Evolutionary conservation across 2,113 vertebrate genomes (phyloP).

Genomic region (Tachuris rubrigastra): DNA sequence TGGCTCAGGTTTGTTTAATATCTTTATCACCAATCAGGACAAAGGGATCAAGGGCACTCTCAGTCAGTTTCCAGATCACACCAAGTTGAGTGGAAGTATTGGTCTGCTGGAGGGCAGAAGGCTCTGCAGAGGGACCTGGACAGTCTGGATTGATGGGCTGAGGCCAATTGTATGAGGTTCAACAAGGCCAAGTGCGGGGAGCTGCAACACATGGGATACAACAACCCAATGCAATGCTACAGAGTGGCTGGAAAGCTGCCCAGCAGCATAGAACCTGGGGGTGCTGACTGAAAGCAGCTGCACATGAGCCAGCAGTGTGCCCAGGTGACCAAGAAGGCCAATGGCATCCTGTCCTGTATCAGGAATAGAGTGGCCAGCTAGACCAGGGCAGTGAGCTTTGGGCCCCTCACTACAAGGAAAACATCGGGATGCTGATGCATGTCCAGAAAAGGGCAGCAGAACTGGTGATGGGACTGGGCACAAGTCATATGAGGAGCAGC

Average conservation of each 20-base stretch:
- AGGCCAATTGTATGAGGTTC: neutral
- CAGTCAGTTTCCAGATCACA: neutral
- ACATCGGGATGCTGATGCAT: neutral
- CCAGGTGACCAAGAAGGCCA: neutral
- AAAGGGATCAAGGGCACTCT: neutral
- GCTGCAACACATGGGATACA: neutral
- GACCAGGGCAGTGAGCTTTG: neutral
- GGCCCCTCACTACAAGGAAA: neutral
- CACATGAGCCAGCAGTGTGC: neutral
- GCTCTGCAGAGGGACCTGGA: neutral
- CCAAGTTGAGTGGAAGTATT: neutral
- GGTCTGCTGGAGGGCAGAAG: neutral
- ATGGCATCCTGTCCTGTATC: neutral
- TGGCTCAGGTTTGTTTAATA: neutral
- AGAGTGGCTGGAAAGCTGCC: neutral
- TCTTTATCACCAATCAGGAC: neutral
- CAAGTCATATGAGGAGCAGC: neutral
- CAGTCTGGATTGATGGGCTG: neutral
- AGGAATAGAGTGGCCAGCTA: neutral
- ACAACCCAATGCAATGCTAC: neutral
- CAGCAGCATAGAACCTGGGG: rapidly evolving
- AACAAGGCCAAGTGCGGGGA: rapidly evolving
- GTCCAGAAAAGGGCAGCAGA: neutral
- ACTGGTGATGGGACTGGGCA: neutral
- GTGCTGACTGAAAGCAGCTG: neutral